Conservation (phyloP, 2,113 vertebrate species). For the Theristicus caerulescens region DNA sequence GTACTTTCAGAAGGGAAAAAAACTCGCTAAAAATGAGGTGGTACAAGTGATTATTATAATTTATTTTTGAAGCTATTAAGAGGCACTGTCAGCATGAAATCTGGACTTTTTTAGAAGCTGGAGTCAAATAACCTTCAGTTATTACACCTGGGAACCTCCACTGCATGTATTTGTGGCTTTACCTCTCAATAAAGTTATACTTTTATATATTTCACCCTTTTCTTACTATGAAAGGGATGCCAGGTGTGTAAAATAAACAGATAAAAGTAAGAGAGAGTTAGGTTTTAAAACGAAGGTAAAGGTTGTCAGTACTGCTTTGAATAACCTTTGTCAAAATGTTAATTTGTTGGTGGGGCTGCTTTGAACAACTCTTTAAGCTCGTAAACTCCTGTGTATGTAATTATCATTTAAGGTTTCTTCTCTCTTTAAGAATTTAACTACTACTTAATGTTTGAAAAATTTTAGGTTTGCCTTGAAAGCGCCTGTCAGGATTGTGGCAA, state of each 20-base stretch:
- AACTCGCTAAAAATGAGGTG: background rate
- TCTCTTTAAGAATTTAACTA: background rate
- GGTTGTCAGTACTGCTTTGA: background rate
- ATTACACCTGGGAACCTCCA: background rate
- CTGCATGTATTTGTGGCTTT: background rate
- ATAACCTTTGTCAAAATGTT: background rate
- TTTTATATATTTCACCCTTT: background rate
- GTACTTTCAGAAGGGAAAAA: background rate
- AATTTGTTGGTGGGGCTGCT: background rate
- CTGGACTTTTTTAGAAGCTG: background rate
- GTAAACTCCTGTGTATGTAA: background rate
- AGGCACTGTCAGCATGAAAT: background rate
- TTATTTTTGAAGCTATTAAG: background rate
- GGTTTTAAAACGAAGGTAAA: background rate
- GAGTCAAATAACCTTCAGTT: background rate
- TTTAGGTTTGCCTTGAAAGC: accelerated
- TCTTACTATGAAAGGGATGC: background rate
- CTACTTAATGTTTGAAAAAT: background rate
- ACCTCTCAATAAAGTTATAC: background rate
- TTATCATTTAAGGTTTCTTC: background rate
- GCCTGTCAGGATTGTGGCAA: background rate
- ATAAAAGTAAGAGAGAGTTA: background rate
- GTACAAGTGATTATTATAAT: background rate
- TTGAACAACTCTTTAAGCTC: background rate
- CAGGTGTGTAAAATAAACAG: background rate